phyloP scores from a whole-genome alignment of 1,140 invertebrate genomes.

The Conus betulinus region DNA sequence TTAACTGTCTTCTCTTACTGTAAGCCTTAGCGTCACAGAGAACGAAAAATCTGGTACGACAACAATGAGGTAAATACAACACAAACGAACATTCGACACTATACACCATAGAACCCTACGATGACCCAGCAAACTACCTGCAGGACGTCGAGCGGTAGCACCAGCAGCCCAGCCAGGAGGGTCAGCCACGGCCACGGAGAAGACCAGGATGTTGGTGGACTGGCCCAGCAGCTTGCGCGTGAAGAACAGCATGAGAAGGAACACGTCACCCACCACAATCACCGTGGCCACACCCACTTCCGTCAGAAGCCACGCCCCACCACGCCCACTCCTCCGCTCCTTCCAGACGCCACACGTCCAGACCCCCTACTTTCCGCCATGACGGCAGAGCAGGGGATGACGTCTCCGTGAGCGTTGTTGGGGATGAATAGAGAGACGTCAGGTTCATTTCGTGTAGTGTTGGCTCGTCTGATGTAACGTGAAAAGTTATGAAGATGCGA shows the following conservation, averaged over 20 bases:
- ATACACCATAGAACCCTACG: neutral
- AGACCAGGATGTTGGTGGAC: conserved; percentile 64
- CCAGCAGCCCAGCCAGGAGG: conserved; percentile 52
- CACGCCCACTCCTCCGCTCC: conserved; percentile 13
- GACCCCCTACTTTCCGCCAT: neutral
- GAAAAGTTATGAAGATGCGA: too few species aligned
- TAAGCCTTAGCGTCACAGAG: too few species aligned
- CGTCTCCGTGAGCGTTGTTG: neutral
- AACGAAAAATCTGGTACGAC: too few species aligned
- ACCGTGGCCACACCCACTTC: conserved; percentile 45
- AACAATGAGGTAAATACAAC: too few species aligned
- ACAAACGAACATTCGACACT: neutral
- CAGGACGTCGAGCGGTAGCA: conserved; percentile 56
- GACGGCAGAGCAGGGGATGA: neutral
- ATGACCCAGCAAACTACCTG: conserved; percentile 30
- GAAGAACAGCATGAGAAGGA: conserved; percentile 54
- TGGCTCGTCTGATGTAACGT: neutral
- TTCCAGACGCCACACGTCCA: conserved; percentile 17
- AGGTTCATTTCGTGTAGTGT: neutral
- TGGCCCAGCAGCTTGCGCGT: conserved; percentile 60
- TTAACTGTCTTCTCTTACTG: neutral
- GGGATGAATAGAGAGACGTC: neutral
- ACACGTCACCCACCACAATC: conserved; percentile 51
- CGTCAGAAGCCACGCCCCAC: conserved; percentile 49
- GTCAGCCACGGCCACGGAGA: conserved; percentile 62